Conservation (phyloP, 2,113 vertebrate species). For the Pyxicephalus adspersus region DNA sequence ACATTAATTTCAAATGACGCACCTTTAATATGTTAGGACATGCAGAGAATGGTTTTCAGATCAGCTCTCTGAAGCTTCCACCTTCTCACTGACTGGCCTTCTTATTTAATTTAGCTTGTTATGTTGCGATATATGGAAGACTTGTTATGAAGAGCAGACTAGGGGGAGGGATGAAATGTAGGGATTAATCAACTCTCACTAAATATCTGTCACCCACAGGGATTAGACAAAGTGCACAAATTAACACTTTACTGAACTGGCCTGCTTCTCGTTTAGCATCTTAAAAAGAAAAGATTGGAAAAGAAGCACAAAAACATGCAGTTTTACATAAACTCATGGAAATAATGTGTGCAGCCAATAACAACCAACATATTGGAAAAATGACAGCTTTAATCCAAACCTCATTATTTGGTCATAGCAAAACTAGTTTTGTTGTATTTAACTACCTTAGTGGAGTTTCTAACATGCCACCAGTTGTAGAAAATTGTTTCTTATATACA, state of each 20-base stretch:
- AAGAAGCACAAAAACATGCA: too few species aligned
- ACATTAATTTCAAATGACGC: conserved; percentile 52
- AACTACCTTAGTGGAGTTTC: too few species aligned
- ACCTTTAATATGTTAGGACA: conserved; percentile 54
- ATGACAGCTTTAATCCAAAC: too few species aligned
- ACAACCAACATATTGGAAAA: too few species aligned
- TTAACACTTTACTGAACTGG: conserved; percentile 36
- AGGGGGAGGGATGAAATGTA: conserved; percentile 45
- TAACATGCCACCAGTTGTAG: too few species aligned
- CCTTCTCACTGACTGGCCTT: conserved; percentile 50
- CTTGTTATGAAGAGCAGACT: conserved; percentile 50
- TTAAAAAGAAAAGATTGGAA: too few species aligned
- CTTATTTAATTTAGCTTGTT: conserved; percentile 52
- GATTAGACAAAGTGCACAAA: conserved; percentile 40
- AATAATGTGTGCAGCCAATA: too few species aligned
- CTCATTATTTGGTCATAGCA: too few species aligned
- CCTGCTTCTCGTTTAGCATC: neutral
- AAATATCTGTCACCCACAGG: conserved; percentile 45
- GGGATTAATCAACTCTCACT: conserved; percentile 45
- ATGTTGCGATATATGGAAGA: conserved; percentile 47
- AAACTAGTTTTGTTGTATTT: too few species aligned
- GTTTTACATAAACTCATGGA: too few species aligned
- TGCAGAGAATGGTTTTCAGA: conserved; percentile 54
- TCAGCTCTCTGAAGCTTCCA: conserved; percentile 41
- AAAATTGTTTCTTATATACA: too few species aligned